Evolutionary conservation across 2,888 invertebrate species (phyloP), one percentile per base, ranked within the genome.

Genomic region (Himalopsyche tibetana): DNA sequence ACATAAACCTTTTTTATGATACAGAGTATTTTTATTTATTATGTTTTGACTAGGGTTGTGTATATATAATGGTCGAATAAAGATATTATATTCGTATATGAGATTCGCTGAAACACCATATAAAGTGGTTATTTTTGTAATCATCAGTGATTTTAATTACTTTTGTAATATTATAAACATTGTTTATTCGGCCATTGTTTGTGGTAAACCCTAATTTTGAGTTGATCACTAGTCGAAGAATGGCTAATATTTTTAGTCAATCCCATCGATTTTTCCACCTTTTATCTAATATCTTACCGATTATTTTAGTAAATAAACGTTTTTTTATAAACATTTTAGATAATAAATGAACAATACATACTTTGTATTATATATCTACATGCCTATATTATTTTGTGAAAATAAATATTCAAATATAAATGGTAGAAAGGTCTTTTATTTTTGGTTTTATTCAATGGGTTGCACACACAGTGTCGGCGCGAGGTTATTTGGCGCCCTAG

Each of bases 141-240:
- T 51, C 8, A 51, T 15, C 45, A 2, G 45, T 12, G 45, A 11
- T 51, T 51, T 51, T 51, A 15, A 15, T 15, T 51, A 51, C 51
- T 51, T 12, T 51, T 51, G 12, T 51, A 51, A 45, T 45, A 11
- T 45, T 45, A 45, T 45, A 45, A 80, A 85, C 86, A 82, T 82
- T 74, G 28, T 69, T 80, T 56, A 79, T 55, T 82, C 84, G 80
- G 79, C 38, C 56, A 84, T 83, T 87, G 28, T 55, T 55, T 82
- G 42, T 56, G 82, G 74, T 69, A 55, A 28, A 55, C 63, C 51
- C 28, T 83, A 83, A 63, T 83, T 81, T 87, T 83, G 63, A 63
- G 63, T 63, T 63, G 19, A 19, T 19, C 19, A 63, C 63, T 63
- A 63, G 63, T 63, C 63, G 63, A 63, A 63, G 63, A 63, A 63